Base-by-base conservation (phyloP, 2,888 invertebrate species). In the Sisyra terminalis region DNA sequence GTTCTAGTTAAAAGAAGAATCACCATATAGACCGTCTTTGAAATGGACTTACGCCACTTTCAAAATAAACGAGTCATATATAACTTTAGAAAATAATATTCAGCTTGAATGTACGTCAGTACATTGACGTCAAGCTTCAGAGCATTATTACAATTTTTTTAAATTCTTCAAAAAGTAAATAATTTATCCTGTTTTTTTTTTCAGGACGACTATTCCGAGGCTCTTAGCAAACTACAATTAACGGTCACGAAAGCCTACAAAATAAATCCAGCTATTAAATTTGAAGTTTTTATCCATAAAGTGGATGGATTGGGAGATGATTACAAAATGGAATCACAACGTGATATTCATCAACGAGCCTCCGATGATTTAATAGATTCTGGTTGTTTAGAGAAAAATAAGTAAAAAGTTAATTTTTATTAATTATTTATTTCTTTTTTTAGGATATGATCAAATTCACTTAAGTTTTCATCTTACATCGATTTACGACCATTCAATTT, bases 401-500 rank as follows among this genome's bases (percentile, higher is more conserved):
- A 14, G 16, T 6, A 17, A 36, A 9, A 14, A 9, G 14, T 8
- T 13, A 36, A 30, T 38, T 38, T 9, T 16, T 31, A 34, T 13
- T 11, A 7, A 18, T 46, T n/a, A n/a, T n/a, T n/a, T n/a, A n/a
- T 43, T 43, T 47, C 50, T 48, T 46, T 36, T 57, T 59, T 39
- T 48, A 70, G 76, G 74, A 16, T 71, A 69, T 50, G 88, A 92
- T 55, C 82, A 87, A 64, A 87, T 92, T 47, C 86, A 89, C 58
- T 65, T 93, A 43, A 89, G 87, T 57, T 96, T 94, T 67, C 94
- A 98, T 61, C 69, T 97, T 47, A 98, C 97, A 15, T 97, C 96
- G 46, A 99, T 99, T 51, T 99, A 98, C 61, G 98, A 99, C 65
- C 98, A 98, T 65, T 97, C 97, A 50, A 98, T 99, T 65, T 99